Percentiles rank a stretch among this genome's conserved stretches.
phyloP scores from a whole-genome alignment of 2,888 invertebrate genomes.

The Tortricodes alternella region DNA sequence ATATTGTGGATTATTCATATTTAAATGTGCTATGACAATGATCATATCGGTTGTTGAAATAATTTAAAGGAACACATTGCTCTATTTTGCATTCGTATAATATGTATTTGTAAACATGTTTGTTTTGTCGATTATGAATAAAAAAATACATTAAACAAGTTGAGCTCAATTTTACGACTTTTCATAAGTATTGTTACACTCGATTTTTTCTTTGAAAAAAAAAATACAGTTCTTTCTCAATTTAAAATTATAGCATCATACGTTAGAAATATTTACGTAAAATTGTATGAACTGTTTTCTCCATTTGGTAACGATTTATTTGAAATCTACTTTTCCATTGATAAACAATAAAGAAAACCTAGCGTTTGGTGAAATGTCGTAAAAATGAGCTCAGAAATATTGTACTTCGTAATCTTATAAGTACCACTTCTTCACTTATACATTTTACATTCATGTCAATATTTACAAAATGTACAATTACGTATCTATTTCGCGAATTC shows the following conservation, averaged over 20 bases:
- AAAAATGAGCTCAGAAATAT: not conserved
- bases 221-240: too few relatives aligned
- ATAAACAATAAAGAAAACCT: not conserved
- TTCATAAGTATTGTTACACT: not conserved
- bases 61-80: too few relatives aligned
- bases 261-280: too few relatives aligned
- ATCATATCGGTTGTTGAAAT: too few relatives aligned
- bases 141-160: constrained; percentile 5
- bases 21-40: too few relatives aligned
- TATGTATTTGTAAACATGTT: too few relatives aligned
- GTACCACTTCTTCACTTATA: not conserved
- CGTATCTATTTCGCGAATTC: not conserved
- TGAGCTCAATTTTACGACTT: constrained; percentile 12
- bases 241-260: too few relatives aligned
- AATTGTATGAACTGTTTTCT: too few relatives aligned
- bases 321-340: not conserved
- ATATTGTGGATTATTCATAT: too few relatives aligned
- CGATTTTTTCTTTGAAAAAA: not conserved
- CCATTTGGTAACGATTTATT: too few relatives aligned
- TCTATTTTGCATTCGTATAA: too few relatives aligned
- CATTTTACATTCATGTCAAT: constrained; percentile 17
- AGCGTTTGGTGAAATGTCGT: not conserved
- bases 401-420: not conserved
- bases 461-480: constrained; percentile 27
- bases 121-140: not conserved